Evolutionary conservation across 53 echinoderm and acorn worm species (phyloP).

Genomic region (Luidia sarsii): DNA sequence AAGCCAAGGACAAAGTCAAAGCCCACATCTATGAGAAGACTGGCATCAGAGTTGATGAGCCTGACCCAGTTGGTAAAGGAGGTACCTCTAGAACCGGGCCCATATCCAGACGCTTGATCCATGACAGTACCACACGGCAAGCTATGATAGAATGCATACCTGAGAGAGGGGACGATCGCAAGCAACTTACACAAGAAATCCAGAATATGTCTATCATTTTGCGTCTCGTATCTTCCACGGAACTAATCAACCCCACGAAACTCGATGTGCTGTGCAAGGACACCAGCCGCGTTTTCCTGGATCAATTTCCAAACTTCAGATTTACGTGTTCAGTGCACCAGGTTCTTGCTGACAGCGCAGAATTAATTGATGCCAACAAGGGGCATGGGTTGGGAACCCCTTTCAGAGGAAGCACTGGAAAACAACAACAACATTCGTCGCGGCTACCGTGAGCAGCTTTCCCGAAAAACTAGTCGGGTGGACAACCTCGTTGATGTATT

Average conservation of each 20-base stretch:
- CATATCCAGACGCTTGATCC: constrained; percentile 25
- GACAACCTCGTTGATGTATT: too few species aligned
- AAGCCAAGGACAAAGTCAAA: constrained; percentile 10
- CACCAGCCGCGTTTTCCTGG: too few species aligned
- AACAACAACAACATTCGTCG: not conserved
- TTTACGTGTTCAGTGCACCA: constrained; percentile 10
- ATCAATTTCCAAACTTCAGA: constrained; percentile 33
- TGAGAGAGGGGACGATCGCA: not conserved
- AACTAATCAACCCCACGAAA: too few species aligned
- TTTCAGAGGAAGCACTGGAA: constrained; percentile 3
- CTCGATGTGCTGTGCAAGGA: too few species aligned
- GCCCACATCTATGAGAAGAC: constrained; percentile 11
- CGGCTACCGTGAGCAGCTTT: not conserved
- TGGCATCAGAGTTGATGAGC: too few species aligned
- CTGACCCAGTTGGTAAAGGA: constrained; percentile 20
- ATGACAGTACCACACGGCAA: constrained; percentile 3
- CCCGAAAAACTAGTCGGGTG: not conserved
- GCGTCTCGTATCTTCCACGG: too few species aligned
- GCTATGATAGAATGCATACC: constrained; percentile 13
- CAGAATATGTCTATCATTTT: constrained; percentile 4
- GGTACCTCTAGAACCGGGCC: constrained; percentile 13
- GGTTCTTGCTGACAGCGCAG: too few species aligned
- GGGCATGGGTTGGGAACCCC: not conserved
- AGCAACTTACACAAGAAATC: not conserved
- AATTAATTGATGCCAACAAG: too few species aligned